Base-by-base conservation (phyloP, 1,140 invertebrate species). In the Marisa cornuarietis region DNA sequence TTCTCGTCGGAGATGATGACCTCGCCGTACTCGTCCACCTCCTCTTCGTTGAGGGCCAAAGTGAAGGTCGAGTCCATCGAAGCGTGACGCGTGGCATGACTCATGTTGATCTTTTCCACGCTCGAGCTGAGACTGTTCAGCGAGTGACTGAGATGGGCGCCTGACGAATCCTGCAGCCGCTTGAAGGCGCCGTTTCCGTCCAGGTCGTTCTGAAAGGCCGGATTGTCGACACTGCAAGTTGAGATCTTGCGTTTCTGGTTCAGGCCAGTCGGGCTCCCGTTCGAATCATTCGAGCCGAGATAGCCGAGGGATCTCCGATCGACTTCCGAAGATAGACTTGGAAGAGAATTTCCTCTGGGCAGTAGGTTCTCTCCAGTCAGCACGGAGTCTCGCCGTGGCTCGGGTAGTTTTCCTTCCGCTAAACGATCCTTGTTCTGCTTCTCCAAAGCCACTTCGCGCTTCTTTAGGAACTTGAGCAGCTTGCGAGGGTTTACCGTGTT, bases 11-110 rank as follows among this genome's bases (percentile, higher is more conserved):
- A 84, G 14, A 89, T 80, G 14, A 86, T 69, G 73, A 85, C 86
- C 31, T 83, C 83, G n/a, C 88, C 86, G 71, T 84, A 86, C n/a
- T 86, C 86, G 3, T 86, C 87, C n/a, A 89, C 87, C 18, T 84
- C 83, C 71, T 87, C 85, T 16, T 85, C 82, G 22, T 89, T 87
- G 24, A 86, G 79, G 16, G 82, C 79, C 31, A 62, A 84, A 52
- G 75, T 80, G 83, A 82, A 62, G 80, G 72, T 61, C 31, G 74
- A 79, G 18, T 77, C 76, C 20, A 80, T 71, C n/a, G 65, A 81
- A 7, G 66, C 61, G 58, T 80, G 65, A 7, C 75, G 76, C 20
- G 51, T 65, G 51, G 65, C 26, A 49, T 72, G 71, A 10, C 31
- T 58, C 54, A 18, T 11, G 16, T 11, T 18, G 63, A 42, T 16